Evolutionary conservation across 2,888 invertebrate genomes (phyloP), one percentile per base, ranked within the genome.

Genomic region (Megalurothrips usitatus): DNA sequence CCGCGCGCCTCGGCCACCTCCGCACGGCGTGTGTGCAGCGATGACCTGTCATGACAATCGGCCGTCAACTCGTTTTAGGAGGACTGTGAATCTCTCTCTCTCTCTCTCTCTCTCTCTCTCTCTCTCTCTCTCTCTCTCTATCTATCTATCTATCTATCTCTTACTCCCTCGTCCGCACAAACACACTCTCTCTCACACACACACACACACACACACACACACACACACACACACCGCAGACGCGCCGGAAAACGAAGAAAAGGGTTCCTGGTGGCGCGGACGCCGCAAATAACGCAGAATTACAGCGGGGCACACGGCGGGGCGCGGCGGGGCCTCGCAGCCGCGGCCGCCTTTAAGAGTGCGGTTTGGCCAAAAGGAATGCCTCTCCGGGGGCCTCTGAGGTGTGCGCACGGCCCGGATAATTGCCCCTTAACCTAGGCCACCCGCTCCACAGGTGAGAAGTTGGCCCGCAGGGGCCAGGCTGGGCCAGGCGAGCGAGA

Each of bases 361-460:
- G 68, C 68, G 68, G 68, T 68, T 63, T 63, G 68, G 68, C 23
- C 23, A 19, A 68, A 52, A 68, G 68, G 26, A 68, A 68, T 68
- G 68, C 68, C 68, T 23, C 68, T 68, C 68, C 23, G 23, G 68
- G 26, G 68, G 23, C 68, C 68, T n/a, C 68, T 6, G 68, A 68
- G 68, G 68, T 19, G 58, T 58, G 34, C 58, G 19, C 58, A 17
- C 19, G 23, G 8, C 23, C 23, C 3, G 68, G 68, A 68, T 68
- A 68, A 68, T 68, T 68, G 68, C 68, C 68, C 68, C 68, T 68
- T 68, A 68, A 68, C 68, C 68, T 68, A 68, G 68, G 68, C 68
- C 68, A 68, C 23, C 26, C 68, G 68, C 68, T 23, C 68, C 68
- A 68, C 68, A 68, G 68, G 68, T 68, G 68, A 68, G 68, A 68